Evolutionary conservation across 2,888 invertebrate genomes (phyloP).

Genomic region (Meloe dianella): DNA sequence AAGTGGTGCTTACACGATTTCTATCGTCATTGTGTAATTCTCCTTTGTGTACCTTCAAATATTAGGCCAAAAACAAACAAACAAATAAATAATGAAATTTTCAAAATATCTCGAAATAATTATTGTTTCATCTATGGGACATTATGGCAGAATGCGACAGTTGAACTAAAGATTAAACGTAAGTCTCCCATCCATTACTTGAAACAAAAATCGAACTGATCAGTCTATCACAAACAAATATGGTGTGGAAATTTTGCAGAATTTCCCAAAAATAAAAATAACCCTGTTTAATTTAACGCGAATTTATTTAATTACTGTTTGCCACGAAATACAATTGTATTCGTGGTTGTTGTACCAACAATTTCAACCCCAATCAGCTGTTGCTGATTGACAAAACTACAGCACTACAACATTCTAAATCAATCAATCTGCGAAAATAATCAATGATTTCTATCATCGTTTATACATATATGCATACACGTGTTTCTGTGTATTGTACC

Average conservation of each 20-base stretch:
- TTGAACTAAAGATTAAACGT: constrained; percentile 23
- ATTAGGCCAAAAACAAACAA: constrained; percentile 9
- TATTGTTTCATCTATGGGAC: neutral
- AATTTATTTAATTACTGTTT: neutral
- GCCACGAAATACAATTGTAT: neutral
- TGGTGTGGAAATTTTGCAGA: no score
- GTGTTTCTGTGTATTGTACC: constrained; percentile 4
- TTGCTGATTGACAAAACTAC: neutral
- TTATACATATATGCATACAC: neutral
- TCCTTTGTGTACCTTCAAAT: neutral
- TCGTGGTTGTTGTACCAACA: no score
- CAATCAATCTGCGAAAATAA: neutral
- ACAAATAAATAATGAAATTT: constrained; percentile 1
- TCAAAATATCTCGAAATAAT: neutral
- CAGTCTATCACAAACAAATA: no score
- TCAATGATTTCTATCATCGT: neutral
- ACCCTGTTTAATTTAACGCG: no score
- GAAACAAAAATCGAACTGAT: no score
- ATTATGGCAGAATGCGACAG: constrained; percentile 21
- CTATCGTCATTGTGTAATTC: no score
- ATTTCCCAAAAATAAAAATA: no score
- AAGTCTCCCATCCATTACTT: constrained; percentile 15
- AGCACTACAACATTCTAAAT: neutral
- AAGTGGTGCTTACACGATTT: neutral
- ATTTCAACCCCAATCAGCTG: no score